Evolutionary conservation across 64 coral and sea anemone genomes (phyloP).

Genomic region (Platygyra sinensis): DNA sequence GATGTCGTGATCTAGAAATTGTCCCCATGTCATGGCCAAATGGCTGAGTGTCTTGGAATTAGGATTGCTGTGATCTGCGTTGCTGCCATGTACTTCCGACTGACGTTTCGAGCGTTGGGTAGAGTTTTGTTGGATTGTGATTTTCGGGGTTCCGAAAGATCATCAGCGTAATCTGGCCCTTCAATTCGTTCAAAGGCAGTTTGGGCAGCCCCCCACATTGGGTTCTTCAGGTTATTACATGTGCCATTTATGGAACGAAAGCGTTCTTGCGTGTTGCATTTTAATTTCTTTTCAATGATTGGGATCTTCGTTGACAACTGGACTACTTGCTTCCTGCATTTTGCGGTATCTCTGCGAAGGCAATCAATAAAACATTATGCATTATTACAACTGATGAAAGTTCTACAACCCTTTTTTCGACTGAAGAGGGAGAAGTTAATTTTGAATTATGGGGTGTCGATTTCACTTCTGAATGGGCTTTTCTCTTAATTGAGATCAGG

Average conservation of each 20-base stretch:
- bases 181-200: background rate
- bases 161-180: background rate
- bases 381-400: too few species aligned
- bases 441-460: background rate
- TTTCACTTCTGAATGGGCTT: background rate
- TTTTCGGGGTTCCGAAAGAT: background rate
- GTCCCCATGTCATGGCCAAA: constrained; percentile 41
- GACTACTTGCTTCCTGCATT: background rate
- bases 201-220: background rate
- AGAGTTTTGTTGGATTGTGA: background rate
- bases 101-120: constrained; percentile 21
- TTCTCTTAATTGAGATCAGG: background rate
- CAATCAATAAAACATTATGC: background rate
- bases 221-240: constrained; percentile 5
- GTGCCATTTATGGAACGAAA: constrained; percentile 21
- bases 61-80: background rate
- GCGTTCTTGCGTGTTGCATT: background rate
- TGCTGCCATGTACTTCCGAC: constrained; percentile 2
- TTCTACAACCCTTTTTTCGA: too few species aligned
- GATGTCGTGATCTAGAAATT: constrained; percentile 50
- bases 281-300: background rate
- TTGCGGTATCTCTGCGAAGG: background rate
- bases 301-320: background rate
- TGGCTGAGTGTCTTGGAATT: constrained; percentile 6
- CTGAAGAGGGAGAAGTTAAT: too few species aligned